Conservation (phyloP, 1,140 invertebrate species). For the Ridgeia piscesae region DNA sequence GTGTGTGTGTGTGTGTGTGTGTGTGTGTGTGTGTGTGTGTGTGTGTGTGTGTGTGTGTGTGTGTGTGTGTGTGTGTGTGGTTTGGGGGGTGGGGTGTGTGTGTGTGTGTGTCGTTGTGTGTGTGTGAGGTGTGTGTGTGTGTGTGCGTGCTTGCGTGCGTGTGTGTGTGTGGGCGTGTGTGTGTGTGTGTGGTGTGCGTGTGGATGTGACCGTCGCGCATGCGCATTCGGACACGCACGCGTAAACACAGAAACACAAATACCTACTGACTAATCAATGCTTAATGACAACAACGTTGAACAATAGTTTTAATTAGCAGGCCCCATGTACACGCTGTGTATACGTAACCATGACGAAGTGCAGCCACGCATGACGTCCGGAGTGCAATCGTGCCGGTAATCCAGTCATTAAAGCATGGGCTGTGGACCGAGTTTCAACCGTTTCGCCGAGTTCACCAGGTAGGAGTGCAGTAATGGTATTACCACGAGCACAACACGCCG, state of each 20-base stretch:
- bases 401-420: background rate
- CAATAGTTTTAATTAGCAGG: background rate
- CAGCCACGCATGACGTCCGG: background rate
- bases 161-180: background rate
- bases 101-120: no score
- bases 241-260: no score
- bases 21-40: no score
- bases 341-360: background rate
- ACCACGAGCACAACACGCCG: background rate
- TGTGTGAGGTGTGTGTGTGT: no score
- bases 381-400: background rate
- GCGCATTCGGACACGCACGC: no score
- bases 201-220: no score
- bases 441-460: background rate
- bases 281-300: background rate
- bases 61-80: no score
- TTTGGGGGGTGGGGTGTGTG: no score
- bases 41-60: no score
- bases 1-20: no score
- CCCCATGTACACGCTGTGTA: background rate
- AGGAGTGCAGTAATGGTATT: background rate
- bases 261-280: background rate
- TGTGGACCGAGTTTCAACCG: background rate
- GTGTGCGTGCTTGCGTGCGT: background rate
- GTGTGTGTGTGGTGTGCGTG: background rate